Base-by-base conservation (phyloP, 2,888 invertebrate species). In the Amaurobius ferox region DNA sequence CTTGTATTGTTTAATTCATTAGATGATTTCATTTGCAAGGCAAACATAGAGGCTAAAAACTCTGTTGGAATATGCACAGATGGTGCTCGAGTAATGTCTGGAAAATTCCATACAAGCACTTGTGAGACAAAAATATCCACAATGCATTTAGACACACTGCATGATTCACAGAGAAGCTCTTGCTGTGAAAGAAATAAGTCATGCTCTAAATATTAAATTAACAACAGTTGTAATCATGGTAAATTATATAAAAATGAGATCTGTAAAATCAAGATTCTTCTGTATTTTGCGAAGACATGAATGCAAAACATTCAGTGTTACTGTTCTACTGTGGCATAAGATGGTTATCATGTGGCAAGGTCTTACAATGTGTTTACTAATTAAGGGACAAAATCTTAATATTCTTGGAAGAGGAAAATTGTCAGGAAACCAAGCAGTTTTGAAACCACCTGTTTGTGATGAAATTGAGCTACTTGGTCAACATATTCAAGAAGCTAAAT, bases 21-120 rank as follows among this genome's bases (percentile, higher is more conserved):
- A 76, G 61, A 74, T 64, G 74, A 74, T 62, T 62, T 74, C 26
- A 39, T 77, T 30, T 67, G 67, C 77, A 62, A 77, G 77, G 77
- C 67, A 77, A 77, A 67, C 67, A 77, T 67, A 67, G n/a, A 77
- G 23, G 44, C 66, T 66, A 77, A 77, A 77, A 77, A 77, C 67
- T 77, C 66, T 62, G 76, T 77, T 67, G 76, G 67, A 77, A 77
- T 77, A 77, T 77, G 76, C 67, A 77, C 76, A 66, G 76, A 76
- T 76, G 74, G 74, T 76, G 66, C 74, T 64, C 74, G 74, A 64
- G 39, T 40, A 64, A 40, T 76, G 78, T 78, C 78, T 9, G 44
- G 5, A 7, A 5, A 5, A 35, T 35, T 32, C 48, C 32, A 48
- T 77, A 26, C 48, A 67, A 77, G 67, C 77, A 48, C 66, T 67